Percentiles rank a stretch among this genome's conserved stretches.
Evolutionary conservation across 2,113 vertebrate species (phyloP).

Genomic region (Electrona antarctica): DNA sequence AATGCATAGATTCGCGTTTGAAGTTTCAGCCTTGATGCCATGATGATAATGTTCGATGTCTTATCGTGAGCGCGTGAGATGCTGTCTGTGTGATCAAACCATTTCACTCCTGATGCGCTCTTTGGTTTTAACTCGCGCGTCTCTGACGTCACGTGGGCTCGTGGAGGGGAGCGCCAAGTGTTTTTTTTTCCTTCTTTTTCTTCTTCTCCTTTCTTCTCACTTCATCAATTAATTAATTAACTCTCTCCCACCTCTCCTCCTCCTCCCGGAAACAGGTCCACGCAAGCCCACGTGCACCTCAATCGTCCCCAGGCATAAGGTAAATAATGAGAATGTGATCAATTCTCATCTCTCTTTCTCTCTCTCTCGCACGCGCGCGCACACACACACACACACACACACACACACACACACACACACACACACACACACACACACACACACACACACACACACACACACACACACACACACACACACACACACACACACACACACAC

Average conservation of each 20-base stretch:
- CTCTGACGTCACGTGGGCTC: constrained; percentile 82
- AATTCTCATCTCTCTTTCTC: constrained; percentile 80
- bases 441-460: constrained; percentile 12
- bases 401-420: constrained; percentile 13
- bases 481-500: not conserved
- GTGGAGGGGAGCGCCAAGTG: constrained; percentile 47
- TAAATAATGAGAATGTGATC: constrained; percentile 91
- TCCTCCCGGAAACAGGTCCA: constrained; percentile 25
- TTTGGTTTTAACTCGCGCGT: constrained; percentile 75
- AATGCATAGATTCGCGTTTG: not conserved
- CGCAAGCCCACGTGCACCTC: constrained; percentile 30
- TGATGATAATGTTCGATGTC: not conserved
- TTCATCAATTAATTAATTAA: constrained; percentile 45
- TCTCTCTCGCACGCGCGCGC: constrained; percentile 78
- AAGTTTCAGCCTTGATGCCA: not conserved
- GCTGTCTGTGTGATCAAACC: constrained; percentile 53
- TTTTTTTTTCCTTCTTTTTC: constrained; percentile 10
- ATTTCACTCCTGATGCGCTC: constrained; percentile 68
- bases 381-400: constrained; percentile 17
- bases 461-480: not conserved
- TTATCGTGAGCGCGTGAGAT: not conserved
- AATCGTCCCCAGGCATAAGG: constrained; percentile 87
- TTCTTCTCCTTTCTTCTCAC: not conserved
- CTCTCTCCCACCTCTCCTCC: constrained; percentile 31
- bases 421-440: not conserved